Evolutionary conservation across 2,113 vertebrate genomes (phyloP).

Genomic region (Nibea albiflora): DNA sequence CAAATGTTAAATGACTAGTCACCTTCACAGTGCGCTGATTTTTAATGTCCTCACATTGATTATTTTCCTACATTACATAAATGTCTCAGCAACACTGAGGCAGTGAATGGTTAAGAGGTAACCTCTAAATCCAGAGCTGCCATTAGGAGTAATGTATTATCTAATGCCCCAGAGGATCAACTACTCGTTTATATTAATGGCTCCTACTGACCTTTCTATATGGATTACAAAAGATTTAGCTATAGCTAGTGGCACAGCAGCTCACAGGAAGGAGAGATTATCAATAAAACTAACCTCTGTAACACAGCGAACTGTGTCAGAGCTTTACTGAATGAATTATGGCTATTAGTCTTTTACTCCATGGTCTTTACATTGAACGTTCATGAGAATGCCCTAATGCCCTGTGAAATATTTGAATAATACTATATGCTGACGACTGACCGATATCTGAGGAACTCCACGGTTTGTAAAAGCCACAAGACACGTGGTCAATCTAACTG

Average conservation of each 20-base stretch:
- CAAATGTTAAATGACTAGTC: slow-evolving; percentile 22
- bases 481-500: too few relatives aligned
- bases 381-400: not conserved
- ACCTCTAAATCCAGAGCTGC: slow-evolving; percentile 18
- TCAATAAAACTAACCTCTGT: slow-evolving; percentile 37
- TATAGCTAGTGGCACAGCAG: slow-evolving; percentile 27
- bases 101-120: slow-evolving; percentile 8
- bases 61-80: slow-evolving; percentile 48
- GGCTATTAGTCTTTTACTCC: not conserved
- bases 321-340: slow-evolving; percentile 12
- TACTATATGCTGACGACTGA: not conserved
- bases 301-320: slow-evolving; percentile 16
- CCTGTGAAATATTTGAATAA: not conserved
- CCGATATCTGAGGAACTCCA: not conserved
- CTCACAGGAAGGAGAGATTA: slow-evolving; percentile 52
- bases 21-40: slow-evolving; percentile 37
- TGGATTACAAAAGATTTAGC: slow-evolving; percentile 69
- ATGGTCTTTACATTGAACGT: not conserved
- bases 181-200: slow-evolving; percentile 62
- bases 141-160: slow-evolving; percentile 64
- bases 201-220: slow-evolving; percentile 40
- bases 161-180: slow-evolving; percentile 65
- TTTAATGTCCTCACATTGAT: slow-evolving; percentile 29
- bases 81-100: slow-evolving; percentile 12
- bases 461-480: not conserved